These are phyloP conservation scores for Dicentrarchus labrax DNA, from an alignment of 2,113 vertebrate genomes.

Conservation along the genomic window DNA sequence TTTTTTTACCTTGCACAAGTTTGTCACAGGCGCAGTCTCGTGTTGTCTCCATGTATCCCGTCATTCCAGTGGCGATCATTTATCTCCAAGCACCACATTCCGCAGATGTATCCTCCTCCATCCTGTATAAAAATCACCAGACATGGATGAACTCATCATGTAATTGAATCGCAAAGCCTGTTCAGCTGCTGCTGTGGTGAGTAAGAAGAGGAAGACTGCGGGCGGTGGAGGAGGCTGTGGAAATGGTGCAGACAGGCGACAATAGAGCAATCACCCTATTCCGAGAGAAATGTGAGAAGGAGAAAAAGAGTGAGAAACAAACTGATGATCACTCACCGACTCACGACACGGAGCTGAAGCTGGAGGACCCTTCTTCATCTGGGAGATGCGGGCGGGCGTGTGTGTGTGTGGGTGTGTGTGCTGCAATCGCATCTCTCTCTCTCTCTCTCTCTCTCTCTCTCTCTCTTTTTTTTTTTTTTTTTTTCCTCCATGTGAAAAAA, in stretches of 20 bases:
- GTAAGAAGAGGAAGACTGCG: background rate
- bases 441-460: slow-evolving; percentile 9
- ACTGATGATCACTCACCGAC: slow-evolving; percentile 8
- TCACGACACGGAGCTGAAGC: background rate
- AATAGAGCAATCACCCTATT: background rate
- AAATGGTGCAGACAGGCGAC: background rate
- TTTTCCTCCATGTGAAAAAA: no score
- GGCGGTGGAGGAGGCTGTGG: background rate
- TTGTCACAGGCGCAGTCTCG: slow-evolving; percentile 47
- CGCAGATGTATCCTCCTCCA: slow-evolving; percentile 12
- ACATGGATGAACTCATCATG: slow-evolving; percentile 6
- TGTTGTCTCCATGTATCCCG: slow-evolving; percentile 67
- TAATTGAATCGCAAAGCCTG: background rate
- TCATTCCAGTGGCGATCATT: slow-evolving; percentile 4
- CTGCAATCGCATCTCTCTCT: background rate
- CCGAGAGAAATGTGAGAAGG: background rate
- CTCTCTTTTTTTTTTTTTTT: background rate
- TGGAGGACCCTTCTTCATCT: background rate
- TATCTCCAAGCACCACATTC: slow-evolving; percentile 36
- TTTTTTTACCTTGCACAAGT: slow-evolving; percentile 61
- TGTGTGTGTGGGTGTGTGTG: background rate
- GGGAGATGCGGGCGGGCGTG: background rate
- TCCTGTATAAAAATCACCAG: background rate
- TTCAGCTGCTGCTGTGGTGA: slow-evolving; percentile 2
- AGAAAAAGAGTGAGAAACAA: background rate